Base-by-base conservation (phyloP, 2,797 vertebrate species). In the Schizopygopsis malacanthus region DNA sequence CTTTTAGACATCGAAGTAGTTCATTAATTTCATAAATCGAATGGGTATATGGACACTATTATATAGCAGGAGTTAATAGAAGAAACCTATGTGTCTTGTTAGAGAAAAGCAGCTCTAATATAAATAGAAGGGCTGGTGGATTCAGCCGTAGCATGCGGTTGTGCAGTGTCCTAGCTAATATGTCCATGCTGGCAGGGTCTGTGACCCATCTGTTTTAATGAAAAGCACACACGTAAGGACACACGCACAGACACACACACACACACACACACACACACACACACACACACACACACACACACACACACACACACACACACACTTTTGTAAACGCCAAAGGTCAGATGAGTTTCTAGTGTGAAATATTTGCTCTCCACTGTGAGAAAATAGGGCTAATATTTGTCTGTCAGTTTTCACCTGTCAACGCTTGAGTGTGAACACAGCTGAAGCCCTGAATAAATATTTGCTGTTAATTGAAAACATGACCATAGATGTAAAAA, bases 281-380 rank as follows among this genome's bases (percentile, higher is more conserved):
- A 70, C 85, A n/a, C n/a, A n/a, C n/a, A n/a, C 81, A 87, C 75
- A 79, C 76, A 69, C 67, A 73, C 73, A 4, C 37, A 43, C 75
- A 59, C 75, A 69, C 67, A 41, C 1, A 61, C 56, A 59, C 56
- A 59, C 52, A 41, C 75, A 83, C 63, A 79, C 10, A 69, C 18
- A 70, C 85, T 56, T 75, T 56, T 72, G 50, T 33, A 72, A 72
- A 72, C 12, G 28, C 0, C 54, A 83, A 75, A 83, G 70, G 70
- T 75, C 81, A 83, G 70, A 75, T 83, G 81, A 63, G 70, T 83
- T 83, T 83, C 54, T 43, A 83, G 41, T 83, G 70, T 83, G 41
- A 83, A 75, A 83, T 75, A 63, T 83, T 83, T 83, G 70, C 70
- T 83, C 41, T 75, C 20, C 41, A 47, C 43, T 83, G 41, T 63